These are phyloP conservation scores for Nomada fabriciana DNA, from an alignment of 2,888 invertebrate genomes.

Conservation along the genomic window DNA sequence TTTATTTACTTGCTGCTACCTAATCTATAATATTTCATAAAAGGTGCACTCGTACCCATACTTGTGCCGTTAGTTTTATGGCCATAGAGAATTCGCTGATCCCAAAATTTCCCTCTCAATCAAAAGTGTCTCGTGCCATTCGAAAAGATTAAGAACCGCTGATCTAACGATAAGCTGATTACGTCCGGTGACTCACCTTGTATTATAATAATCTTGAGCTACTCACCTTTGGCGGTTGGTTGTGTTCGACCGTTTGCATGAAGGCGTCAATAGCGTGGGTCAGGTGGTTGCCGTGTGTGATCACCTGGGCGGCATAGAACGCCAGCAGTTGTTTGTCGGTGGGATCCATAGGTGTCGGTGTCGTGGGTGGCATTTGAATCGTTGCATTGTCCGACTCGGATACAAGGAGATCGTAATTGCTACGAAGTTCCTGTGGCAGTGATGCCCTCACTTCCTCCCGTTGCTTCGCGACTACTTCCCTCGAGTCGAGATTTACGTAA, in stretches of 20 bases:
- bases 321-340: slow-evolving; percentile 93
- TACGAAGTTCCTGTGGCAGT: slow-evolving; percentile 90
- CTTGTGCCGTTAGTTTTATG: too few relatives aligned
- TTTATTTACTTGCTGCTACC: too few relatives aligned
- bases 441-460: slow-evolving; percentile 91
- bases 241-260: slow-evolving; percentile 95
- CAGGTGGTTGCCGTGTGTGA: slow-evolving; percentile 93
- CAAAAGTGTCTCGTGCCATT: too few relatives aligned
- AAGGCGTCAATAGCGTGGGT: slow-evolving; percentile 97
- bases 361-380: slow-evolving; percentile 81
- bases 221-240: slow-evolving; percentile 93
- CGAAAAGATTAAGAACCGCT: too few relatives aligned
- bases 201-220: slow-evolving; percentile 55
- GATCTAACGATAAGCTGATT: too few relatives aligned
- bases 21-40: too few relatives aligned
- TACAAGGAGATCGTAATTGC: slow-evolving; percentile 91
- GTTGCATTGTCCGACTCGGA: slow-evolving; percentile 89
- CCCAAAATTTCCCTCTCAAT: too few relatives aligned
- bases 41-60: too few relatives aligned
- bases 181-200: background rate
- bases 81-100: too few relatives aligned
- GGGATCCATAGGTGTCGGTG: slow-evolving; percentile 87
- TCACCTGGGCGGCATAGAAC: slow-evolving; percentile 95
- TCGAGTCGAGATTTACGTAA: slow-evolving; percentile 94
- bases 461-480: slow-evolving; percentile 89